Percentiles rank a stretch among this genome's conserved stretches.
These are phyloP conservation scores for Dendronephthya gigantea DNA, from an alignment of 64 coral and sea anemone genomes.

Conservation along the genomic window DNA sequence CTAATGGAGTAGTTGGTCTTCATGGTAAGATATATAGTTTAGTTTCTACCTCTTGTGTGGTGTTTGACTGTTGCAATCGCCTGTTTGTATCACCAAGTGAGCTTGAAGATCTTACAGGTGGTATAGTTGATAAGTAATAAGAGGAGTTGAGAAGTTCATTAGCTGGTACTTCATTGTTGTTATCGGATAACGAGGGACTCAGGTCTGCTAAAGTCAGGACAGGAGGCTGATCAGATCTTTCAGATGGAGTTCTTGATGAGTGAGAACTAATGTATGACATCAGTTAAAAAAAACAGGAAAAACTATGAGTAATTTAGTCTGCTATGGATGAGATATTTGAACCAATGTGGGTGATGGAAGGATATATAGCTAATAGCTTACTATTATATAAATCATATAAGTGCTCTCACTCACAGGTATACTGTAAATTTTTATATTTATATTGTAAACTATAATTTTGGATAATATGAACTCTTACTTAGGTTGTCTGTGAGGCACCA, in stretches of 20 bases:
- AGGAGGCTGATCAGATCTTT: constrained; percentile 53
- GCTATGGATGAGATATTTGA: no score
- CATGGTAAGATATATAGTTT: not conserved
- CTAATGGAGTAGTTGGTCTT: no score
- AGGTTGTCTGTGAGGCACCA: not conserved
- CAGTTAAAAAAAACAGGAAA: not conserved
- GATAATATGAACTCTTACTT: no score
- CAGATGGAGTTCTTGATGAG: not conserved
- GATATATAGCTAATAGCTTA: no score
- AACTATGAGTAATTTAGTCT: no score
- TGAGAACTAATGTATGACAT: not conserved
- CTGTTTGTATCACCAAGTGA: not conserved
- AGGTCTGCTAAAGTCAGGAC: constrained; percentile 90
- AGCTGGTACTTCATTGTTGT: not conserved
- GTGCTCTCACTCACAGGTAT: no score
- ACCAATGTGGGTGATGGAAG: no score
- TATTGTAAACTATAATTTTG: no score
- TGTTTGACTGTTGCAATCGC: not conserved
- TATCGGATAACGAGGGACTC: constrained; percentile 63
- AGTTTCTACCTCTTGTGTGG: not conserved
- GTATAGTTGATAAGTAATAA: constrained; percentile 5
- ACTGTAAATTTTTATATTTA: no score
- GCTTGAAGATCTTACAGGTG: constrained; percentile 51
- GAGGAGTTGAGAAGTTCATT: not conserved
- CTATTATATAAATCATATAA: no score